Base-by-base conservation (phyloP, 1,140 invertebrate genomes). In the Fopius arisanus region DNA sequence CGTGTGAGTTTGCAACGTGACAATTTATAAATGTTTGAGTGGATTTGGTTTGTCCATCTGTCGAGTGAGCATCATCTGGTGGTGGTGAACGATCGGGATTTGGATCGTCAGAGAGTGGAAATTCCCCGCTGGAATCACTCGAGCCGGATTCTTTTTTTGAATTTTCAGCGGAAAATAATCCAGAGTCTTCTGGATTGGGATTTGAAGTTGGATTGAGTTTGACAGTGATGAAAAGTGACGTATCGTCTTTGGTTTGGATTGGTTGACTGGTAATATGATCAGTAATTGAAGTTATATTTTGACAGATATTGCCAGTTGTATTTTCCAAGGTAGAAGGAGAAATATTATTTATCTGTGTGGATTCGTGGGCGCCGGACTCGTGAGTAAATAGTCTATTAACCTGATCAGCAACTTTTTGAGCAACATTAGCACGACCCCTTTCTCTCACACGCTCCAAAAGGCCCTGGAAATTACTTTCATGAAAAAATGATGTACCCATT, bases 401-500 rank as follows among this genome's bases (percentile, higher is more conserved):
- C 78, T 91, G 91, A 78, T 92, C 90, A 0, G 89, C 90, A 79
- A 92, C 90, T 70, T 89, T 88, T 76, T 91, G 90, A 3, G 87
- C 87, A 0, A 87, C 86, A 72, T 88, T 90, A 5, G 87, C 87
- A 62, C 90, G 84, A 0, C 89, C 89, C 43, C 87, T 81, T 77
- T 89, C 89, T 65, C 89, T 80, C 2, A 92, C 89, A 65, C 90
- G 86, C 75, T 92, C 91, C 28, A 92, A 81, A n/a, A 92, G 81
- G 26, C 90, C 91, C 80, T 91, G 91, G 79, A 94, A 93, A 81
- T 94, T 92, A 76, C 92, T 91, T 78, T 94, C 94, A 76, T 95
- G 93, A 82, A 97, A 97, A 87, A 95, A 96, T 0, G 92, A 92
- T 0, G 95, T 96, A 41, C 93, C 94, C 89, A 97, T 93, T 3